Evolutionary conservation across 1,140 invertebrate species (phyloP).

Genomic region (Aradophagus sp.): DNA sequence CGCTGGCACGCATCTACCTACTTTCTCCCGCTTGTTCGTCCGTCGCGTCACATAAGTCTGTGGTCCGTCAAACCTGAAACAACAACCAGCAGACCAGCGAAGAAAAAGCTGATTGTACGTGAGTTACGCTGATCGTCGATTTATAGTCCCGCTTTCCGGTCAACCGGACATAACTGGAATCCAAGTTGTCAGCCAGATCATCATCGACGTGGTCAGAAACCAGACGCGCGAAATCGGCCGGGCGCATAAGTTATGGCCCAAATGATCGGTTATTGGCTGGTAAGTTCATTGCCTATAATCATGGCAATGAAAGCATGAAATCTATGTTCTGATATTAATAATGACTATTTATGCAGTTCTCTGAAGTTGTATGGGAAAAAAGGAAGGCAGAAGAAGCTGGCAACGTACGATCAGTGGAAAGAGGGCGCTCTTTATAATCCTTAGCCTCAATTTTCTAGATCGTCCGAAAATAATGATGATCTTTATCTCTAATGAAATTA

Average conservation of each 20-base stretch:
- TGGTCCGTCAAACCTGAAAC: constrained; percentile 31
- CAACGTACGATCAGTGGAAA: constrained; percentile 12
- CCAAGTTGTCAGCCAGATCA: constrained; percentile 21
- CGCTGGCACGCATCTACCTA: constrained; percentile 41
- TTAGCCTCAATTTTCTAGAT: constrained; percentile 61
- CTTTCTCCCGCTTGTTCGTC: constrained; percentile 36
- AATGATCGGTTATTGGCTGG: constrained; percentile 4
- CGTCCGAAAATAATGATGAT: constrained; percentile 64
- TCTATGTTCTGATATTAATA: constrained; percentile 49
- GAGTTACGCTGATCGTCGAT: constrained; percentile 50
- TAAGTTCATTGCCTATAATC: constrained; percentile 35
- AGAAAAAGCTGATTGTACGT: constrained; percentile 48
- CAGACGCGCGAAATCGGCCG: constrained; percentile 1
- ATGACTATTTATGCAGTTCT: constrained; percentile 48
- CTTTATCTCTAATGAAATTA: constrained; percentile 70
- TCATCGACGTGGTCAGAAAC: constrained; percentile 18
- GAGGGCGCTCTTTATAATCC: constrained; percentile 34
- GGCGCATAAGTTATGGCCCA: constrained; percentile 21
- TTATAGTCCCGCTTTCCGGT: constrained; percentile 44
- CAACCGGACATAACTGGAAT: constrained; percentile 34
- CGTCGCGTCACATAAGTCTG: constrained; percentile 26
- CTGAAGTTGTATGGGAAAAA: constrained; percentile 21
- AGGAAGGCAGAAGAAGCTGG: constrained; percentile 3
- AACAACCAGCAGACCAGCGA: constrained; percentile 6
- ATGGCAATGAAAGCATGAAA: constrained; percentile 26